These are phyloP conservation scores for Cantharis nigra DNA, from an alignment of 2,888 invertebrate genomes.

Conservation along the genomic window DNA sequence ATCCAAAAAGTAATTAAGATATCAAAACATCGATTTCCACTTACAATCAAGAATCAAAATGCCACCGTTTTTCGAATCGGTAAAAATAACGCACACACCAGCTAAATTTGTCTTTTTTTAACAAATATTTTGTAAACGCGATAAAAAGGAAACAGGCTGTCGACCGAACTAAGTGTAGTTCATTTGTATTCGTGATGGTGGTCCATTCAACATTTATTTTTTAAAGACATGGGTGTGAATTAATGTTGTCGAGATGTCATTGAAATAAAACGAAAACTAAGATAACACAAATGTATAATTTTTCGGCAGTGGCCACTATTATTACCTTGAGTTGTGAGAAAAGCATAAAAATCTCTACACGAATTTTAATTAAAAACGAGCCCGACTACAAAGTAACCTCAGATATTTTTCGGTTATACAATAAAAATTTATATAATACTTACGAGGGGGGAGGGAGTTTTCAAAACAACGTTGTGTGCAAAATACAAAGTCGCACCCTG, in stretches of 20 bases:
- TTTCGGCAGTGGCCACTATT: not conserved
- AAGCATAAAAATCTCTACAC: not conserved
- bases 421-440: too few species aligned
- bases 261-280: not conserved
- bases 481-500: not conserved
- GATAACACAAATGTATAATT: not conserved
- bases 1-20: constrained; percentile 31
- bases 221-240: constrained; percentile 21
- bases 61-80: constrained; percentile 20
- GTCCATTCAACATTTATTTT: constrained; percentile 10
- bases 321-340: not conserved
- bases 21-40: constrained; percentile 34
- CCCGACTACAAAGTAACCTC: not conserved
- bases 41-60: constrained; percentile 25
- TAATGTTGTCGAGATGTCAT: constrained; percentile 13
- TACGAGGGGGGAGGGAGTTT: not conserved
- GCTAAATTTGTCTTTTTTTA: constrained; percentile 1
- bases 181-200: constrained; percentile 9
- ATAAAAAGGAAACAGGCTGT: not conserved
- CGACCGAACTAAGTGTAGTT: not conserved
- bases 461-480: not conserved
- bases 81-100: constrained; percentile 8
- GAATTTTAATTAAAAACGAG: not conserved
- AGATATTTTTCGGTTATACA: not conserved
- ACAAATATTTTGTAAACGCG: not conserved